phyloP scores from a whole-genome alignment of 2,113 vertebrate genomes.

The Nycticorax nycticorax region DNA sequence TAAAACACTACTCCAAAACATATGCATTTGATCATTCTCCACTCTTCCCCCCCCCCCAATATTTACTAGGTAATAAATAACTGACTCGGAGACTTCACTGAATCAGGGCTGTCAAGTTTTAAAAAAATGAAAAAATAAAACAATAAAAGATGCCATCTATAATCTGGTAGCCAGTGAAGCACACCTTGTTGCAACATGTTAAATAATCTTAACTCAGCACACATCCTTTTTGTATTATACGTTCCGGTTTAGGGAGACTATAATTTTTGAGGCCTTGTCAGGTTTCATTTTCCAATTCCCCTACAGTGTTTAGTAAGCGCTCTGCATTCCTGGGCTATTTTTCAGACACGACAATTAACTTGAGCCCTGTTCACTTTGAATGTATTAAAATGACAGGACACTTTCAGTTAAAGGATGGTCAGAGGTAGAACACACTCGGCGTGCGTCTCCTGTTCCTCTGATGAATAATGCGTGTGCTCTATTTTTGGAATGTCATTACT shows the following conservation, averaged over 20 bases:
- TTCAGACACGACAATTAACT: conserved; percentile 20
- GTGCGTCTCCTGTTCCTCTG: background rate
- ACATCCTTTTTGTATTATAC: background rate
- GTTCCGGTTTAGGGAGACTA: background rate
- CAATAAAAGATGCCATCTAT: background rate
- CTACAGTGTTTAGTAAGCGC: background rate
- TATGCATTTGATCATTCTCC: background rate
- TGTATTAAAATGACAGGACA: background rate
- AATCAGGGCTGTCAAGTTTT: background rate
- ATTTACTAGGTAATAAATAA: background rate
- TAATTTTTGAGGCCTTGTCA: conserved; percentile 21
- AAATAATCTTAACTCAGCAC: background rate
- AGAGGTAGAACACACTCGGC: background rate
- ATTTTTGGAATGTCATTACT: background rate
- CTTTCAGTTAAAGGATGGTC: background rate
- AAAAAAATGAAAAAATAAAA: background rate
- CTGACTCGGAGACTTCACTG: background rate
- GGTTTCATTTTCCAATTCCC: background rate
- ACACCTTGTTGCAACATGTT: background rate
- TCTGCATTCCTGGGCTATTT: background rate
- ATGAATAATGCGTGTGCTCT: background rate
- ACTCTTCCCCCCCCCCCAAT: background rate
- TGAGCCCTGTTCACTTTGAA: background rate
- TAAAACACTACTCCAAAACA: background rate
- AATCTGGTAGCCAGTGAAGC: background rate